Percentiles rank a stretch among this genome's conserved stretches.
phyloP scores from a whole-genome alignment of 2,113 vertebrate species.

The Salvator merianae region DNA sequence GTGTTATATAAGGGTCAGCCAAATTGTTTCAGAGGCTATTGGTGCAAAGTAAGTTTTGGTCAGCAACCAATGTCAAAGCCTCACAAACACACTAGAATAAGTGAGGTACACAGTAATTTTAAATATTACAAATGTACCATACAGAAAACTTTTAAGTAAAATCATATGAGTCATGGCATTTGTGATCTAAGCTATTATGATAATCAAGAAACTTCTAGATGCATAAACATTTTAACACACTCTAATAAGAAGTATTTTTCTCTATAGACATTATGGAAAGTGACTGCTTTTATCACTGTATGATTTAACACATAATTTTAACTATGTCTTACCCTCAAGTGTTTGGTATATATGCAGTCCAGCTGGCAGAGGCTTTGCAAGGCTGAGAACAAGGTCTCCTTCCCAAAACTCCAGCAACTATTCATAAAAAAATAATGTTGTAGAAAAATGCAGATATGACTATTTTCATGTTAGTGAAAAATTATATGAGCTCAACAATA shows the following conservation, averaged over 20 bases:
- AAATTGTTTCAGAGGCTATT: not conserved
- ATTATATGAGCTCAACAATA: not conserved
- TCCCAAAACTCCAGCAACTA: constrained; percentile 86
- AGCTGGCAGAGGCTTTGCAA: constrained; percentile 87
- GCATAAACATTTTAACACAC: not conserved
- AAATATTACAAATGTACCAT: not conserved
- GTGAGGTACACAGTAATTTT: not conserved
- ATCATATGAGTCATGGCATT: not conserved
- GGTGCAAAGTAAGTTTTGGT: not conserved
- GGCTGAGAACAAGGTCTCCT: constrained; percentile 88
- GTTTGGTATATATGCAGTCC: constrained; percentile 89
- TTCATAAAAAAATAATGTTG: not conserved
- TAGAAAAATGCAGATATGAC: not conserved
- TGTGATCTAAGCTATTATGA: not conserved
- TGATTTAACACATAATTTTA: not conserved
- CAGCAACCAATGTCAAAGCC: not conserved
- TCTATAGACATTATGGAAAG: not conserved
- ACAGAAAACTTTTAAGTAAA: not conserved
- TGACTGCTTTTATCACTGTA: not conserved
- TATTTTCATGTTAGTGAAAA: not conserved
- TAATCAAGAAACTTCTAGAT: not conserved
- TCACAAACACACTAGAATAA: not conserved
- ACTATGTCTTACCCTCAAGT: constrained; percentile 79
- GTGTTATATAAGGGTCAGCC: no score
- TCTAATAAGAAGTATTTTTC: not conserved